Percentiles rank a stretch among this genome's conserved stretches.
Conservation (phyloP, 1,140 invertebrate genomes). For the Micrasema minimum region DNA sequence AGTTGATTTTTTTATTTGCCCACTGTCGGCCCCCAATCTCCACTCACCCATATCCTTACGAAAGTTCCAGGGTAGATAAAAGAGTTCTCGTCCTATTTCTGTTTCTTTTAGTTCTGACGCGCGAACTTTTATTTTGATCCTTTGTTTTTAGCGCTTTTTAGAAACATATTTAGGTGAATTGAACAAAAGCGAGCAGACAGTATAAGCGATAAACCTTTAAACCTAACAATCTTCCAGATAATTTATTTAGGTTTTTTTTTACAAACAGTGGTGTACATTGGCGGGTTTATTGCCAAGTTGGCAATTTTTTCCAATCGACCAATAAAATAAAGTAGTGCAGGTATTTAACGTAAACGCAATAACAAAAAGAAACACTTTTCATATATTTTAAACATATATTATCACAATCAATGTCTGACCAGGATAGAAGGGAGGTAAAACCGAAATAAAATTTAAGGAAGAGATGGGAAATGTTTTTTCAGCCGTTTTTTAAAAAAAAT, state of each 20-base stretch:
- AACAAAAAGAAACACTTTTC: not conserved
- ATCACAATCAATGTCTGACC: not conserved
- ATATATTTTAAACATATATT: not conserved
- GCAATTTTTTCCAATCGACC: too few relatives aligned
- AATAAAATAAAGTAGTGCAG: too few relatives aligned
- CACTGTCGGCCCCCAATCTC: slow-evolving; percentile 43
- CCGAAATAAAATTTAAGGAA: too few relatives aligned
- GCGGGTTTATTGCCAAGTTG: too few relatives aligned
- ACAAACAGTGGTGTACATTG: too few relatives aligned
- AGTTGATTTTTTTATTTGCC: slow-evolving; percentile 52
- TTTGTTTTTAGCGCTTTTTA: slow-evolving; percentile 53
- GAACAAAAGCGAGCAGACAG: slow-evolving; percentile 30
- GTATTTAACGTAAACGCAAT: too few relatives aligned
- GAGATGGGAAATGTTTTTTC: too few relatives aligned
- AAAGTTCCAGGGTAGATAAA: slow-evolving; percentile 50
- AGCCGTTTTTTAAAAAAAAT: too few relatives aligned
- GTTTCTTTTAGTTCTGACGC: slow-evolving; percentile 48
- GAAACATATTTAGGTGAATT: slow-evolving; percentile 32
- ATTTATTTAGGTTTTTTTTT: not conserved
- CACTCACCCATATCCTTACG: slow-evolving; percentile 37
- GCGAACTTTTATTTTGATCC: slow-evolving; percentile 53
- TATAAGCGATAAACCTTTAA: slow-evolving; percentile 27
- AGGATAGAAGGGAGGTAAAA: too few relatives aligned
- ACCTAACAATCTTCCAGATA: not conserved
- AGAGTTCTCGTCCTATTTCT: slow-evolving; percentile 39